These are phyloP conservation scores for Girardia tigrina DNA, from an alignment of 2,888 invertebrate species.

Conservation along the genomic window DNA sequence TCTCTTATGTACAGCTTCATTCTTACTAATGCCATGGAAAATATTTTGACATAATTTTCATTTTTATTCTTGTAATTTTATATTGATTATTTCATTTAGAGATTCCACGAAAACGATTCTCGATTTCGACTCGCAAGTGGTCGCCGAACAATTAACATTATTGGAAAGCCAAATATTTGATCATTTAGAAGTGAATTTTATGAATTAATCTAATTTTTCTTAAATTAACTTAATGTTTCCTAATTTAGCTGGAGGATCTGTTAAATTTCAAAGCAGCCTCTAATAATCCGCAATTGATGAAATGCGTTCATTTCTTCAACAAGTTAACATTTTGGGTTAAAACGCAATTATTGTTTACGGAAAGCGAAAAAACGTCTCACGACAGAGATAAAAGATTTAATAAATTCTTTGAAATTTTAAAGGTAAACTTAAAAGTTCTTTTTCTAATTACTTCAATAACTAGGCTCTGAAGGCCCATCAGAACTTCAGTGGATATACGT, in stretches of 20 bases:
- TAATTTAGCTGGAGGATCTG: neutral
- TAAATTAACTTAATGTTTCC: too few relatives aligned
- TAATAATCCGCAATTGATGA: neutral
- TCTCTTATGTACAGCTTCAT: too few relatives aligned
- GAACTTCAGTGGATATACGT: conserved; percentile 5
- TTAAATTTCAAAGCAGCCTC: neutral
- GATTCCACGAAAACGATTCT: neutral
- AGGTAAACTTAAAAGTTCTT: neutral
- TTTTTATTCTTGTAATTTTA: neutral
- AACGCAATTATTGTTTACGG: neutral
- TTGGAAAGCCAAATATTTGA: neutral
- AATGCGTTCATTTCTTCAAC: conserved; percentile 16
- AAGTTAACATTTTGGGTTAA: conserved; percentile 6
- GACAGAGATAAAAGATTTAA: neutral
- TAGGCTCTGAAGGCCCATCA: neutral
- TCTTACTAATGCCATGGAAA: too few relatives aligned
- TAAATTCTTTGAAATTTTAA: conserved; percentile 23
- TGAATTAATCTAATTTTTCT: neutral
- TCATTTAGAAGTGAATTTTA: neutral
- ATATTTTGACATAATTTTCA: too few relatives aligned
- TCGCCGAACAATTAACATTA: neutral
- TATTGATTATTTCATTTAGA: neutral
- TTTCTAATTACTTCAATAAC: neutral
- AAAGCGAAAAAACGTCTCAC: neutral
- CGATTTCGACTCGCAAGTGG: neutral